Evolutionary conservation across 2,113 vertebrate species (phyloP).

Genomic region (Anhinga rufa): DNA sequence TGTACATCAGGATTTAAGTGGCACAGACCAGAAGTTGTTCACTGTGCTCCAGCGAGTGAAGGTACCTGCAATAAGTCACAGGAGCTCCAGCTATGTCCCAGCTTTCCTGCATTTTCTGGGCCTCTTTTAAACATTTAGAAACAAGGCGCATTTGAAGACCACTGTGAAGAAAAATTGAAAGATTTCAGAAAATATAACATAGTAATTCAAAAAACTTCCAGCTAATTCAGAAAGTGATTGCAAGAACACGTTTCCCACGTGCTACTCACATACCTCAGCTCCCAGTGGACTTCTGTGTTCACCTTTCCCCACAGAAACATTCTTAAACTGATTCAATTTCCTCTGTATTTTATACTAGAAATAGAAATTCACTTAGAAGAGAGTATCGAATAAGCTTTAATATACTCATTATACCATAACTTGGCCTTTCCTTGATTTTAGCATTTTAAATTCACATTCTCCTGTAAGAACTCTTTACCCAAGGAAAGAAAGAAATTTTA

Average conservation of each 20-base stretch:
- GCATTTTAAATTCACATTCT: slow-evolving; percentile 17
- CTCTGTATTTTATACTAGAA: background rate
- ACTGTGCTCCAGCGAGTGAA: background rate
- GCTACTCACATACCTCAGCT: background rate
- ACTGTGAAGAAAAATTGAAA: background rate
- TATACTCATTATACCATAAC: background rate
- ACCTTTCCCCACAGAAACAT: background rate
- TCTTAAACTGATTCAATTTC: background rate
- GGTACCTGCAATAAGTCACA: background rate
- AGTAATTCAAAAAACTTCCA: background rate
- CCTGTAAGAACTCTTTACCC: background rate
- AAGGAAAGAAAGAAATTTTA: slow-evolving; percentile 20
- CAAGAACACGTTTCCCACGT: background rate
- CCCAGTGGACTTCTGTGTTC: background rate
- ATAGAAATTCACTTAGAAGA: background rate
- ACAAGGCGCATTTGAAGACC: background rate
- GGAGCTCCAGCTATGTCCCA: background rate
- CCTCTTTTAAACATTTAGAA: background rate
- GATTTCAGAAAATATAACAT: background rate
- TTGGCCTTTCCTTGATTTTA: slow-evolving; percentile 8
- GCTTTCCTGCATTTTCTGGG: background rate
- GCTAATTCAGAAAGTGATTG: background rate
- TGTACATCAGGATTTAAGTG: background rate
- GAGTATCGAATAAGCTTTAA: background rate
- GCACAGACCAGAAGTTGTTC: background rate